A percentile compares a stretch with the other conserved stretches of the same genome.
Evolutionary conservation across 2,888 invertebrate species (phyloP).

Genomic region (Eilema depressum): DNA sequence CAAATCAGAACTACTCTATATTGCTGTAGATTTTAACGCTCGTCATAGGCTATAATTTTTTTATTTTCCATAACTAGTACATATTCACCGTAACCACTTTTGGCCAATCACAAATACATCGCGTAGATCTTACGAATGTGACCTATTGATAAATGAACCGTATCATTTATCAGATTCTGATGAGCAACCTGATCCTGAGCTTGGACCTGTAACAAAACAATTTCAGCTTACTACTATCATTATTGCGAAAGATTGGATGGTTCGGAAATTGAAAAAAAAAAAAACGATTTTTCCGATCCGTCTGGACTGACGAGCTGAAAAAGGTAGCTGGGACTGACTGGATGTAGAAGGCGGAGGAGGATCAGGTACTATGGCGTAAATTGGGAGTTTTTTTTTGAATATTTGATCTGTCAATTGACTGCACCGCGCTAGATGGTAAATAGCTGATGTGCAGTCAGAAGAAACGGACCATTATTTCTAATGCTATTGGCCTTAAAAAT

Average conservation of each 20-base stretch:
- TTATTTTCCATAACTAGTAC: conserved; percentile 52
- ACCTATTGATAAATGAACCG: conserved; percentile 51
- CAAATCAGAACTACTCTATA: conserved; percentile 28
- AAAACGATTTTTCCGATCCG: no score
- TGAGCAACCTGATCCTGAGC: conserved; percentile 88
- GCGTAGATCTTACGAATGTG: conserved; percentile 54
- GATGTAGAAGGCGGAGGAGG: not conserved
- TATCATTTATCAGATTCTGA: conserved; percentile 86
- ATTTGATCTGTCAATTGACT: no score
- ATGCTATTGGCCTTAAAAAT: no score
- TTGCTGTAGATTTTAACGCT: conserved; percentile 37
- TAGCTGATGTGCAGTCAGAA: no score
- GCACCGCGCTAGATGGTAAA: no score
- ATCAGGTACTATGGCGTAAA: not conserved
- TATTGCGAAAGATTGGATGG: no score
- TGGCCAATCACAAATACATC: conserved; percentile 52
- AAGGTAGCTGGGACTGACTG: no score
- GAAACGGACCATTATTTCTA: no score
- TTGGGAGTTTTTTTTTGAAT: no score
- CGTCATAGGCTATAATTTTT: conserved; percentile 41
- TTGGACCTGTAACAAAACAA: conserved; percentile 76
- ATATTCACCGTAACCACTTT: conserved; percentile 50
- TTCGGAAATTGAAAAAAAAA: no score
- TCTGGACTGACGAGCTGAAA: no score
- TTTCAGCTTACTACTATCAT: not conserved